These are phyloP conservation scores for Drosophila mettleri DNA, from an alignment of 2,888 invertebrate species.

Conservation along the genomic window DNA sequence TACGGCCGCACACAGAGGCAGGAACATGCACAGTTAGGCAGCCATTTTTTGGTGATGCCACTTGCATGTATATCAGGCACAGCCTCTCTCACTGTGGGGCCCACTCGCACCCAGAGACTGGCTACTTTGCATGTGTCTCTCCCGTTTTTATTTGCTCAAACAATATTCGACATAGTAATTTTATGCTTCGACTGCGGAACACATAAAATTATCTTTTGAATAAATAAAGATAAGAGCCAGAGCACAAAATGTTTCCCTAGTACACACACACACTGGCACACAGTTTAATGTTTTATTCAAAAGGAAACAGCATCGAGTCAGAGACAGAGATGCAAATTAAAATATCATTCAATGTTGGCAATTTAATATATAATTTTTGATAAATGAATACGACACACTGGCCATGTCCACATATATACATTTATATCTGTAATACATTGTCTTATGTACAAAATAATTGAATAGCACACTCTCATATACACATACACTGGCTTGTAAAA, in stretches of 20 bases:
- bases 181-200: conserved; percentile 81
- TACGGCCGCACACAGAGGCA: conserved; percentile 21
- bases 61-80: conserved; percentile 60
- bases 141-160: conserved; percentile 79
- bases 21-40: conserved; percentile 59
- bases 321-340: conserved; percentile 78
- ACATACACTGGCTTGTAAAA: conserved; percentile 22
- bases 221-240: conserved; percentile 78
- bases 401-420: conserved; percentile 19
- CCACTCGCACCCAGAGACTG: conserved; percentile 2
- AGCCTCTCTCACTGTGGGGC: conserved; percentile 12
- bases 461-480: conserved; percentile 28
- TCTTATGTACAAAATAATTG: conserved; percentile 51
- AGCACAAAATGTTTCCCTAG: conserved; percentile 60
- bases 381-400: conserved; percentile 70
- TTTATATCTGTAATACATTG: conserved; percentile 27
- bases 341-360: conserved; percentile 80
- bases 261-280: conserved; percentile 46
- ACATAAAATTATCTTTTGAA: conserved; percentile 80
- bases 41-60: conserved; percentile 75
- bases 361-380: conserved; percentile 80
- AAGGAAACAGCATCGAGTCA: conserved; percentile 70
- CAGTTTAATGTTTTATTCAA: conserved; percentile 80
- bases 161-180: conserved; percentile 80
- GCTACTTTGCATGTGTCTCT: conserved; percentile 72